phyloP scores from a whole-genome alignment of 2,113 vertebrate genomes.

The Ictalurus punctatus region DNA sequence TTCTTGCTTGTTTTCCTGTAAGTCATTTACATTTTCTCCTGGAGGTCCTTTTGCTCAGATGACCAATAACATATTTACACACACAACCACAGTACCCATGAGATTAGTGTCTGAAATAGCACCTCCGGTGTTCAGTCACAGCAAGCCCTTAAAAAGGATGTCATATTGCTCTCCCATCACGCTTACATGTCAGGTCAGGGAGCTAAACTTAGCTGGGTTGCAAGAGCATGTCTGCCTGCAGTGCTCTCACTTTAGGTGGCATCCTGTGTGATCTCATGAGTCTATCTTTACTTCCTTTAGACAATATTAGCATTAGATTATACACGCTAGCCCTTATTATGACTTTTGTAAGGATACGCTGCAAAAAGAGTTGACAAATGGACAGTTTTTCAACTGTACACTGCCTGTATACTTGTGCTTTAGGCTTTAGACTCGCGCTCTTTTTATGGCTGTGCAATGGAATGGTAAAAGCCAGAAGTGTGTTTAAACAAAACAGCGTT shows the following conservation, averaged over 20 bases:
- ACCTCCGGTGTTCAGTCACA: slow-evolving; percentile 32
- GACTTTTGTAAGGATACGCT: neutral
- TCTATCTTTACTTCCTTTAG: neutral
- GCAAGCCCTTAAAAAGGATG: slow-evolving; percentile 30
- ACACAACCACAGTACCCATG: slow-evolving; percentile 33
- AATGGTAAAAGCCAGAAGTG: neutral
- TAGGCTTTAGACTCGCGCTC: neutral
- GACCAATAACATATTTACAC: slow-evolving; percentile 39
- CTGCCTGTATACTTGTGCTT: neutral
- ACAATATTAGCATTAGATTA: neutral
- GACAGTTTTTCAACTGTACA: neutral
- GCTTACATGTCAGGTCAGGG: slow-evolving; percentile 26
- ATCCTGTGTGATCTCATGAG: slow-evolving; percentile 16
- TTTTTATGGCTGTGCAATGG: slow-evolving; percentile 1
- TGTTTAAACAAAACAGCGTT: slow-evolving; percentile 12
- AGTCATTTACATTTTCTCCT: neutral
- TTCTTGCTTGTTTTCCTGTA: neutral
- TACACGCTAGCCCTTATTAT: neutral
- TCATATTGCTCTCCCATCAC: slow-evolving; percentile 42
- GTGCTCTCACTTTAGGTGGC: slow-evolving; percentile 1
- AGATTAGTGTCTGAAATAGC: slow-evolving; percentile 49
- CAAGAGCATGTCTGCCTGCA: neutral
- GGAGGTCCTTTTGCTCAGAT: neutral
- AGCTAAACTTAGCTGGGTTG: slow-evolving; percentile 37
- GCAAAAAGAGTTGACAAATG: neutral